Evolutionary conservation across 2,113 vertebrate species (phyloP).

Genomic region (Gila orcuttii): DNA sequence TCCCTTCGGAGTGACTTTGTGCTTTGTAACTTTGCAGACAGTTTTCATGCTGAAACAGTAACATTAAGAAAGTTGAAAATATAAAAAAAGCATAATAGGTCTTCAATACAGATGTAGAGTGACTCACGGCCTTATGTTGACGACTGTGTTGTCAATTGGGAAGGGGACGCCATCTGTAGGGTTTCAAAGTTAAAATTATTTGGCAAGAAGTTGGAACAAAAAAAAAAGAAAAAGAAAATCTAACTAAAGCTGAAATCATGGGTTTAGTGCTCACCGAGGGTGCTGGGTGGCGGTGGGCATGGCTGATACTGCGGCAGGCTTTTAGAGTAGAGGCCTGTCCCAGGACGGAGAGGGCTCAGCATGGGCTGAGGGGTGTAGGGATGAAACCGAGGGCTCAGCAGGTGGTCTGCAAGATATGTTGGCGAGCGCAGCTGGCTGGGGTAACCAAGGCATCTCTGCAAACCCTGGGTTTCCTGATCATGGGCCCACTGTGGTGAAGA

Average conservation of each 20-base stretch:
- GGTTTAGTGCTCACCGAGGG: constrained; percentile 62
- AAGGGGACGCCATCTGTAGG: constrained; percentile 62
- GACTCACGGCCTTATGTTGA: constrained; percentile 77
- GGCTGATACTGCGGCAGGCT: constrained; percentile 58
- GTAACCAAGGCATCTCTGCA: constrained; percentile 44
- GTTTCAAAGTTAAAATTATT: constrained; percentile 47
- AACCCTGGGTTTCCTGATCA: constrained; percentile 12
- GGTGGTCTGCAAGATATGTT: constrained; percentile 66
- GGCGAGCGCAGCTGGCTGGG: constrained; percentile 75
- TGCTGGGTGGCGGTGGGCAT: constrained; percentile 39
- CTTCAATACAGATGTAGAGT: background rate
- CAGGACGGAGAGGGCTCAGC: constrained; percentile 77
- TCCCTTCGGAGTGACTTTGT: too few species aligned
- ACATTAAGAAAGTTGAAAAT: too few species aligned
- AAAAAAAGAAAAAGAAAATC: background rate
- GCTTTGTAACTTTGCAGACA: too few species aligned
- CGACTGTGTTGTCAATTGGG: constrained; percentile 69
- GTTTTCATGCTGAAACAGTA: too few species aligned
- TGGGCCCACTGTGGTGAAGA: background rate
- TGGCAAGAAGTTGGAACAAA: constrained; percentile 8
- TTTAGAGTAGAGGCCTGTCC: constrained; percentile 77
- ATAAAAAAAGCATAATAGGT: too few species aligned
- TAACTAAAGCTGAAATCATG: background rate
- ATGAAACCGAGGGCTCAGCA: constrained; percentile 68
- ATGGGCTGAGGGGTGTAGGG: constrained; percentile 78